Base-by-base conservation (phyloP, 2,797 vertebrate genomes). In the Glossophaga mutica region DNA sequence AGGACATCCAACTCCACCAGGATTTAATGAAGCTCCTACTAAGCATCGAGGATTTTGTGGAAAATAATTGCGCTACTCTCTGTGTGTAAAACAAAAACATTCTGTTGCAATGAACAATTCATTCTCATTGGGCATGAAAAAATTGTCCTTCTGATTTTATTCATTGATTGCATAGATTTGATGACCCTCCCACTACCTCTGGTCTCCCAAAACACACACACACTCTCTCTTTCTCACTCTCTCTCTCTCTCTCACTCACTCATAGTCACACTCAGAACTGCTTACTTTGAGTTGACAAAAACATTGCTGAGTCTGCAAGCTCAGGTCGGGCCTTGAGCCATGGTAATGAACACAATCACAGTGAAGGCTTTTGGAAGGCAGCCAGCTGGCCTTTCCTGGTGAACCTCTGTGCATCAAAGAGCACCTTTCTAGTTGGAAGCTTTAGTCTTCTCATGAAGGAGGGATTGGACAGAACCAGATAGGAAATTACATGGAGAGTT, bases 401-500 rank as follows among this genome's bases (percentile, higher is more conserved):
- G 59, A 97, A 18, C 29, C 14, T 77, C 21, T 78, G n/a, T 84
- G 29, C 0, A 50, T 73, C 85, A 90, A 11, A 87, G 8, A 89
- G 4, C 37, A 29, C 10, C 15, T 94, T 94, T 50, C 46, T 9
- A 19, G 44, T 26, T 26, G 21, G 39, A 22, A 74, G 29, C 16
- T 42, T 73, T 67, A 82, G 57, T 18, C 14, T 81, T 87, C 96
- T 84, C 90, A 78, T n/a, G 46, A 82, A 50, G 74, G 87, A 89
- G n/a, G 39, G 50, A 87, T 74, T 19, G 50, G 76, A 68, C 6
- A 15, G 37, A 87, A 67, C 5, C 39, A 8, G 46, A n/a, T 46
- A 85, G 24, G 55, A 82, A 92, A 84, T 96, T 86, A 90, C 76
- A 39, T n/a, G 44, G 84, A 90, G 79, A 82, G 50, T 87, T 50